A percentile compares a stretch with the other conserved stretches of the same genome.
phyloP scores from a whole-genome alignment of 2,888 invertebrate species.

The Polietes domitor region DNA sequence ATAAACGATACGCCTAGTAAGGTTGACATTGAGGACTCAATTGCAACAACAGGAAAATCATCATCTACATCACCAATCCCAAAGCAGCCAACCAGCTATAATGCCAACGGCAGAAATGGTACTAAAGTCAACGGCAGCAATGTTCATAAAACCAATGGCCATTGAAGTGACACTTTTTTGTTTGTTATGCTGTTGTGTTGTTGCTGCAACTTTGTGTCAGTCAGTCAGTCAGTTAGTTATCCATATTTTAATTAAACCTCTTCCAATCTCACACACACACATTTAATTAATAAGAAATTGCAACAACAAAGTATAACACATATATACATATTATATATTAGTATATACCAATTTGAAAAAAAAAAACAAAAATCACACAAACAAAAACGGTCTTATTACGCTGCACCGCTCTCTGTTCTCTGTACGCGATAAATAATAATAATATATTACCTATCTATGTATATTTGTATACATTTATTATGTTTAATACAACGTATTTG shows the following conservation, averaged over 20 bases:
- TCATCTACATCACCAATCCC: slow-evolving; percentile 59
- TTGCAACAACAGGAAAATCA: slow-evolving; percentile 53
- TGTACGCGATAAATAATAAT: slow-evolving; percentile 34
- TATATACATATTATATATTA: slow-evolving; percentile 20
- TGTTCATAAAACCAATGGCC: slow-evolving; percentile 56
- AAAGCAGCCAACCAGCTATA: slow-evolving; percentile 40
- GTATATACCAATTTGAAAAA: slow-evolving; percentile 1
- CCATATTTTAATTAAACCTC: slow-evolving; percentile 34
- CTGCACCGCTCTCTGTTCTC: slow-evolving; percentile 40
- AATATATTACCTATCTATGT: slow-evolving; percentile 33
- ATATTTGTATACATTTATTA: slow-evolving; percentile 40
- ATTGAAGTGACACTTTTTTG: slow-evolving; percentile 41
- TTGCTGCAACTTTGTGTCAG: slow-evolving; percentile 18
- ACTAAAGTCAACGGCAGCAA: slow-evolving; percentile 52
- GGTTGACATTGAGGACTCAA: slow-evolving; percentile 59
- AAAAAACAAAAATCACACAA: neutral
- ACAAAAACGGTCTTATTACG: slow-evolving; percentile 24
- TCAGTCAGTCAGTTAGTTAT: slow-evolving; percentile 30
- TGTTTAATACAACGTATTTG: slow-evolving; percentile 35
- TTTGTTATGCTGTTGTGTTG: slow-evolving; percentile 30
- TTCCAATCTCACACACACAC: slow-evolving; percentile 49
- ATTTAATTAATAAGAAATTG: slow-evolving; percentile 41
- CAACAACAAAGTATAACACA: slow-evolving; percentile 25
- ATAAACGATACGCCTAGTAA: slow-evolving; percentile 46
- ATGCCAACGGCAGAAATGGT: slow-evolving; percentile 35